phyloP scores from a whole-genome alignment of 2,113 vertebrate species.

The Nothoprocta perdicaria region DNA sequence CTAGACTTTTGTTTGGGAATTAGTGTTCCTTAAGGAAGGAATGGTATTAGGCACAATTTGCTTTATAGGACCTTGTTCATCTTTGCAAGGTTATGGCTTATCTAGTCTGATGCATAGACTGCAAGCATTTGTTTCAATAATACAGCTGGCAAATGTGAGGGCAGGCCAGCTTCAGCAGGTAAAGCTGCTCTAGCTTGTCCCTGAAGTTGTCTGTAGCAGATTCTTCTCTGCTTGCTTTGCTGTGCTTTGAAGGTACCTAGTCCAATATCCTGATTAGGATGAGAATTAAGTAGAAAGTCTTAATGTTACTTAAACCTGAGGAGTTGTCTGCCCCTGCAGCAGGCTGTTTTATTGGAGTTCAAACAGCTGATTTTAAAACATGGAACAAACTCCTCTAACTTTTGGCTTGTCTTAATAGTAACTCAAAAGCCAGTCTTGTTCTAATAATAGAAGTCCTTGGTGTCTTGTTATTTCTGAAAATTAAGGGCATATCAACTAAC shows the following conservation, averaged over 20 bases:
- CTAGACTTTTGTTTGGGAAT: not conserved
- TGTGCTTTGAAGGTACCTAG: not conserved
- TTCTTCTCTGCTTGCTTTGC: not conserved
- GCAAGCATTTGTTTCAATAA: no score
- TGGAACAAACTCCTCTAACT: not conserved
- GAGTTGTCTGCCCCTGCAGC: not conserved
- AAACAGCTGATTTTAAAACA: not conserved
- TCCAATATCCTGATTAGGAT: not conserved
- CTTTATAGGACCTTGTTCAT: not conserved
- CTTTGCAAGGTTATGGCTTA: not conserved
- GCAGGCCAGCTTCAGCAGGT: not conserved
- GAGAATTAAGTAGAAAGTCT: not conserved
- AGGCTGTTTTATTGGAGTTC: not conserved
- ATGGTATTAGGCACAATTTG: accelerated
- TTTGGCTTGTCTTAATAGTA: not conserved
- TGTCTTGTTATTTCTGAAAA: not conserved
- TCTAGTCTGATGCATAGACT: not conserved
- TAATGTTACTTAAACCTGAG: not conserved
- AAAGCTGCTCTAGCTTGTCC: not conserved
- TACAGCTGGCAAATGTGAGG: not conserved
- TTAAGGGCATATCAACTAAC: accelerated
- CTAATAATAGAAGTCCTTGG: not conserved
- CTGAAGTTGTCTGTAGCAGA: not conserved
- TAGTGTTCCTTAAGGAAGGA: accelerated
- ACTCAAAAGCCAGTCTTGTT: not conserved